Conservation (phyloP, 2,113 vertebrate genomes). For the Channa maculata region DNA sequence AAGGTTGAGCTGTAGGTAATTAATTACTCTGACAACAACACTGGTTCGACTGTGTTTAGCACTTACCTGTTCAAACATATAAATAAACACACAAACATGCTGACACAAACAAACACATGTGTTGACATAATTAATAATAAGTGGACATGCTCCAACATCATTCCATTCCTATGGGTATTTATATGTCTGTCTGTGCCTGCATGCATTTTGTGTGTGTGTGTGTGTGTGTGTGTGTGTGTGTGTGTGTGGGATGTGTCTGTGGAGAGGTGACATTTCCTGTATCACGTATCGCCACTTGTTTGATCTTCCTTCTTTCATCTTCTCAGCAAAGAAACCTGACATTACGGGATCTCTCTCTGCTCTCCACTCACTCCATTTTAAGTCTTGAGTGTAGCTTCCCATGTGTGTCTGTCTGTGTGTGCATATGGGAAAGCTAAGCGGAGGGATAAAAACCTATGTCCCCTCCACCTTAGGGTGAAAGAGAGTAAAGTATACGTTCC, state of each 20-base stretch:
- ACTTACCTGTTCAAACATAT: neutral
- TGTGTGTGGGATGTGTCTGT: constrained; percentile 27
- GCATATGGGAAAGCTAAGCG: constrained; percentile 38
- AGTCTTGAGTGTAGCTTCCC: constrained; percentile 27
- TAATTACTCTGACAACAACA: constrained; percentile 54
- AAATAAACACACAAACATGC: neutral
- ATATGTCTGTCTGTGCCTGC: constrained; percentile 21
- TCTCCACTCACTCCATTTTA: constrained; percentile 56
- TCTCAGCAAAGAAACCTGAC: constrained; percentile 78
- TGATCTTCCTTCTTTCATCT: constrained; percentile 81
- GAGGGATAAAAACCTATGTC: constrained; percentile 58
- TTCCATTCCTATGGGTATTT: constrained; percentile 19
- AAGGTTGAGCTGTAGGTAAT: constrained; percentile 37
- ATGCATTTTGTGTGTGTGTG: constrained; percentile 9
- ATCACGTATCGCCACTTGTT: constrained; percentile 72
- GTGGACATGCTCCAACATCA: constrained; percentile 33
- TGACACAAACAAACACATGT: constrained; percentile 14
- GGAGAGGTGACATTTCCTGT: constrained; percentile 73
- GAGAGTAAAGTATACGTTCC: constrained; percentile 41
- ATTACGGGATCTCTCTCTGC: constrained; percentile 69
- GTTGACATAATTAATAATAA: constrained; percentile 9
- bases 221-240: constrained; percentile 26
- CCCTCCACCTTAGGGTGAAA: constrained; percentile 58
- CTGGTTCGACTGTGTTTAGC: constrained; percentile 14
- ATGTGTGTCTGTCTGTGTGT: constrained; percentile 1